Conservation (phyloP, 2,888 invertebrate genomes). For the Agrotis exclamationis region DNA sequence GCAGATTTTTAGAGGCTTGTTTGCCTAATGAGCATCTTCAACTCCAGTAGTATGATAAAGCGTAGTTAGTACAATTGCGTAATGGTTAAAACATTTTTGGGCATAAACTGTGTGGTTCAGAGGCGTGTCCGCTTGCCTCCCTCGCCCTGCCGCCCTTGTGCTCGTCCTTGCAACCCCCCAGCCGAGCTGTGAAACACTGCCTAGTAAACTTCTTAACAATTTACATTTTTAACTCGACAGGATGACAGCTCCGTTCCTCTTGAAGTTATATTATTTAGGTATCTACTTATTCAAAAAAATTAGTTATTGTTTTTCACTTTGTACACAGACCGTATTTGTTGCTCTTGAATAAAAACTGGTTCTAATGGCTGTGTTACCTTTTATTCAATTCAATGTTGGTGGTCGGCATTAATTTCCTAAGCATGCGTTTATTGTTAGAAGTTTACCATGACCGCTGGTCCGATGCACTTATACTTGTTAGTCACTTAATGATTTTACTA, state of each 20-base stretch:
- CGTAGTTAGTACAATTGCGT: slow-evolving; percentile 57
- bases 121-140: slow-evolving; percentile 61
- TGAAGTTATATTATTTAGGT: slow-evolving; percentile 10
- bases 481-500: slow-evolving; percentile 79
- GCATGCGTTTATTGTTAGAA: slow-evolving; percentile 80
- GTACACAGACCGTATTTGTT: slow-evolving; percentile 28
- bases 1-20: slow-evolving; percentile 26
- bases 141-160: slow-evolving; percentile 53
- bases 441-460: slow-evolving; percentile 85
- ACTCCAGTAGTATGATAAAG: slow-evolving; percentile 30
- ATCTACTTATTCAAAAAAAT: slow-evolving; percentile 22
- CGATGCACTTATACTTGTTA: slow-evolving; percentile 78
- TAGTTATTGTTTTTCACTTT: slow-evolving; percentile 41
- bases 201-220: slow-evolving; percentile 46
- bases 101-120: slow-evolving; percentile 45
- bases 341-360: slow-evolving; percentile 63
- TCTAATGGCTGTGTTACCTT: slow-evolving; percentile 60
- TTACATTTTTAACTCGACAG: slow-evolving; percentile 29
- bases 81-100: slow-evolving; percentile 63
- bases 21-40: slow-evolving; percentile 38
- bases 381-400: slow-evolving; percentile 70
- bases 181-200: slow-evolving; percentile 45
- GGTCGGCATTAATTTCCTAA: slow-evolving; percentile 77
- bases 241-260: slow-evolving; percentile 10
- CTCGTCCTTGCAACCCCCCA: slow-evolving; percentile 60